phyloP scores from a whole-genome alignment of 2,113 vertebrate species.

The Galemys pyrenaicus region DNA sequence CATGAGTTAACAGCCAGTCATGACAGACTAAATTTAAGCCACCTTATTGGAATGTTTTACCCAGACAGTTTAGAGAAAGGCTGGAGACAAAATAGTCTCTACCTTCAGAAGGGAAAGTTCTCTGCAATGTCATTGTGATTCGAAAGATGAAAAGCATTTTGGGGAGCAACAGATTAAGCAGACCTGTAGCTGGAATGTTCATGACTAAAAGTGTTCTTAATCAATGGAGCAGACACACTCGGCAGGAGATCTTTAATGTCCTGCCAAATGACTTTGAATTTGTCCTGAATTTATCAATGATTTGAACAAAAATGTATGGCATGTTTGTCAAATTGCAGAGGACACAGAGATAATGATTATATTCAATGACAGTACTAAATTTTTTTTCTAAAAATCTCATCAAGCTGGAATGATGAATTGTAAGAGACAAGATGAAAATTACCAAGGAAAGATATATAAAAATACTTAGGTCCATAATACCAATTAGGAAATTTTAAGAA shows the following conservation, averaged over 20 bases:
- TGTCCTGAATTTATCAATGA: not conserved
- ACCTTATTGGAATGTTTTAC: not conserved
- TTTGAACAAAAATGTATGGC: not conserved
- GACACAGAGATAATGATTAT: not conserved
- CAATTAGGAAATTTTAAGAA: not conserved
- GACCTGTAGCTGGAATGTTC: not conserved
- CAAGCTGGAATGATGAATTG: not conserved
- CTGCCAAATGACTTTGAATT: not conserved
- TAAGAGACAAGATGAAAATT: not conserved
- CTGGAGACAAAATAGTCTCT: not conserved
- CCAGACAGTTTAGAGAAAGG: not conserved
- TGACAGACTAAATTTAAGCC: conserved; percentile 9
- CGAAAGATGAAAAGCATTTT: not conserved
- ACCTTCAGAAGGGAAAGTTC: not conserved
- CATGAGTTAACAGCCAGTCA: not conserved
- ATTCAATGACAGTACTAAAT: not conserved
- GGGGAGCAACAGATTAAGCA: not conserved
- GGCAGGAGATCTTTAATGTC: not conserved
- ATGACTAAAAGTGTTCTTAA: not conserved
- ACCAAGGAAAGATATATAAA: not conserved
- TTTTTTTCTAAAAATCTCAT: conserved; percentile 23
- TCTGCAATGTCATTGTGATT: not conserved
- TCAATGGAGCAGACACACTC: not conserved
- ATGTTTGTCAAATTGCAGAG: not conserved
- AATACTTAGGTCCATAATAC: not conserved